Evolutionary conservation across 2,113 vertebrate species (phyloP), one percentile per base, ranked within the genome.

Genomic region (Rhagologus leucostigma): DNA sequence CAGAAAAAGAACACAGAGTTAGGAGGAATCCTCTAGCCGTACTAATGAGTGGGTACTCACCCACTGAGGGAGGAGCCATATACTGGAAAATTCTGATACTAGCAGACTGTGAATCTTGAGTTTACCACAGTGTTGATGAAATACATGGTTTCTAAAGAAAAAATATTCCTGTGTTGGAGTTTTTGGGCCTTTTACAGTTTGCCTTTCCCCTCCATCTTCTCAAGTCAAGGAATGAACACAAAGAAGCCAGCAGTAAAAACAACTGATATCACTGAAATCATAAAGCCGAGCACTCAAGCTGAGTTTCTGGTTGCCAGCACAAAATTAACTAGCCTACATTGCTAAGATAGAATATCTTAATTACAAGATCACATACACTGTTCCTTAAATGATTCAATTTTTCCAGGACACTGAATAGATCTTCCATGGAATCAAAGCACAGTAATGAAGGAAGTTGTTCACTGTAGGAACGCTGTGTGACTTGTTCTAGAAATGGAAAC

Each of bases 181-280:
- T 84, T 30, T 39, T 33, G 7, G 7, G 11, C 10, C 20, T 62
- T 65, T 57, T 46, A 33, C 30, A 33, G 9, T 42, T 41, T 50
- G 6, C 2, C 5, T 29, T 46, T 13, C 30, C 24, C 32, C 1
- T 1, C 0, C 6, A 57, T 7, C 17, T 27, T 9, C 29, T n/a
- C 16, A 71, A 82, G 37, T 50, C 33, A 89, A 80, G 16, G 29
- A 53, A 47, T 5, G 21, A 53, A 60, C 5, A 13, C 7, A 50
- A 47, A 74, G 32, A 93, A 89, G 52, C 37, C 53, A 68, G 30
- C 9, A 92, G 49, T 41, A 64, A 49, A 88, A 68, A 68, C 6
- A 47, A 41, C 16, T n/a, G 29, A 4, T 65, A 41, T 15, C 57
- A 56, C 0, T 63, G 39, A 89, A 79, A 83, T 47, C 24, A 39